phyloP scores from a whole-genome alignment of 2,797 vertebrate genomes.

The Pempheris klunzingeri region DNA sequence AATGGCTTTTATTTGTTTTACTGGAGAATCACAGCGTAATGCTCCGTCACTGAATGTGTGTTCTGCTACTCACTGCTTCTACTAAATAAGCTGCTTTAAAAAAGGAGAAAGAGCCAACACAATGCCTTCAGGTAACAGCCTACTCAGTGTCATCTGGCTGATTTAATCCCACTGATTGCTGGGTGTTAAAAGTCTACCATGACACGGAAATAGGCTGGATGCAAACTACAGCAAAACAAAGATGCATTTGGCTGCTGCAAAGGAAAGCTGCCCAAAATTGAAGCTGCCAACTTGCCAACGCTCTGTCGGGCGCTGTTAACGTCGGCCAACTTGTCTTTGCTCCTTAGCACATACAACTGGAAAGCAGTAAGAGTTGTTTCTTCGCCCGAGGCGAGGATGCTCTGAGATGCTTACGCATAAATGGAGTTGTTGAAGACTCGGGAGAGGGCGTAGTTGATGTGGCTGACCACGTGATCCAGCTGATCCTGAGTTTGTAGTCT shows the following conservation, averaged over 20 bases:
- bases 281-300: constrained; percentile 57
- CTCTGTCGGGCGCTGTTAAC: constrained; percentile 55
- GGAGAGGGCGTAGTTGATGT: constrained; percentile 91
- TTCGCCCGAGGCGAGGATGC: neutral
- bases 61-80: constrained; percentile 30
- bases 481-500: constrained; percentile 88
- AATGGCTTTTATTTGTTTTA: constrained; percentile 33
- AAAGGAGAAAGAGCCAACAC: constrained; percentile 22
- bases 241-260: constrained; percentile 50
- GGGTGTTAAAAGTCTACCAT: constrained; percentile 49
- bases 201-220: constrained; percentile 59
- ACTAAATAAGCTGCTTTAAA: constrained; percentile 43
- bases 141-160: constrained; percentile 57
- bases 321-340: constrained; percentile 46
- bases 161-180: constrained; percentile 68
- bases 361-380: constrained; percentile 27
- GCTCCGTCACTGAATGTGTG: constrained; percentile 9
- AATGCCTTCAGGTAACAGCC: constrained; percentile 53
- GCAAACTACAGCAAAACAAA: constrained; percentile 47
- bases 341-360: constrained; percentile 25
- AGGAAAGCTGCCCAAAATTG: constrained; percentile 43
- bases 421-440: constrained; percentile 92
- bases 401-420: constrained; percentile 82
- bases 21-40: constrained; percentile 11
- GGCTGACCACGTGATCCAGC: constrained; percentile 89